Conservation (phyloP, 2,797 vertebrate species). For the Parambassis ranga region DNA sequence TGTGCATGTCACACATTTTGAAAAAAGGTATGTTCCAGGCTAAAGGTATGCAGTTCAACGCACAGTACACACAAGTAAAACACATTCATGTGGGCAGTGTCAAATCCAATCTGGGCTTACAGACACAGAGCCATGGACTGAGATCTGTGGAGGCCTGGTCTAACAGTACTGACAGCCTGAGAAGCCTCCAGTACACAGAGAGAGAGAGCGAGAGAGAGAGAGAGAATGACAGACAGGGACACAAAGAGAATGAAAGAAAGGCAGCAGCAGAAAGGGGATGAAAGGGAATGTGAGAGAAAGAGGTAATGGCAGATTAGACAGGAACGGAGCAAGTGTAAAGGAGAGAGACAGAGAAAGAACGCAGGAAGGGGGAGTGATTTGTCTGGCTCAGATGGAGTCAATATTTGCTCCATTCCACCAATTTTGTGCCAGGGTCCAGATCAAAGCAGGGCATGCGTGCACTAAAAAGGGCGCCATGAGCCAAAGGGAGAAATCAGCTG, state of each 20-base stretch:
- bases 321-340: conserved; percentile 51
- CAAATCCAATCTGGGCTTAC: neutral
- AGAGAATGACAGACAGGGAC: conserved; percentile 7
- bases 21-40: neutral
- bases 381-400: conserved; percentile 76
- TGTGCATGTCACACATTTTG: conserved; percentile 18
- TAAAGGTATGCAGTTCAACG: conserved; percentile 11
- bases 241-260: conserved; percentile 60
- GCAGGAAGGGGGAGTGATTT: conserved; percentile 49
- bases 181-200: conserved; percentile 28
- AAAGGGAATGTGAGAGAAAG: conserved; percentile 70
- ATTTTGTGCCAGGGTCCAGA: conserved; percentile 58
- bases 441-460: conserved; percentile 62
- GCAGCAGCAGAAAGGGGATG: conserved; percentile 56
- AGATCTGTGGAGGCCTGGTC: conserved; percentile 9
- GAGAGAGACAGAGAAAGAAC: conserved; percentile 41
- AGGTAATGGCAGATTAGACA: conserved; percentile 70
- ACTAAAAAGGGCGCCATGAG: conserved; percentile 26
- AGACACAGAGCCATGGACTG: neutral
- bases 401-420: conserved; percentile 80
- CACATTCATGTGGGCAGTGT: neutral
- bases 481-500: conserved; percentile 24
- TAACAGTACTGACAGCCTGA: conserved; percentile 35
- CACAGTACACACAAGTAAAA: neutral
- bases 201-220: conserved; percentile 26